Evolutionary conservation across 2,888 invertebrate species (phyloP).

Genomic region (Biston stratarius): DNA sequence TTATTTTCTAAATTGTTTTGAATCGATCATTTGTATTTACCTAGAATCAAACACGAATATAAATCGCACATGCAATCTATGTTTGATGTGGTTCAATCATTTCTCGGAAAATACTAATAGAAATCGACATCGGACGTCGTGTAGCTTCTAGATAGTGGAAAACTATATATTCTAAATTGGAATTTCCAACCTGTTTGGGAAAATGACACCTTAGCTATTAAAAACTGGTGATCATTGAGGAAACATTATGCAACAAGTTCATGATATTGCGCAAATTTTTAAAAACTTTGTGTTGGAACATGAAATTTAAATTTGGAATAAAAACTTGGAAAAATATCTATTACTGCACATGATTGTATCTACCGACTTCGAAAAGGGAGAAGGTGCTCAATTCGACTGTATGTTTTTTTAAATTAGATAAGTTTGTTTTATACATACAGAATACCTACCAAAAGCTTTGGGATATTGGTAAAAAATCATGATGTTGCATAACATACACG

Average conservation of each 20-base stretch:
- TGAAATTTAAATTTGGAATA: background rate
- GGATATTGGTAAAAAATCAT: no score
- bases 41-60: constrained; percentile 16
- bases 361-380: no score
- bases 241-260: constrained; percentile 27
- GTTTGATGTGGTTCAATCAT: constrained; percentile 24
- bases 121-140: constrained; percentile 31
- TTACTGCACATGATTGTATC: background rate
- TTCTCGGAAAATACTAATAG: constrained; percentile 31
- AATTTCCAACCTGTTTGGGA: constrained; percentile 18
- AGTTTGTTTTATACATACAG: no score
- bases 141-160: constrained; percentile 30
- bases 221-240: constrained; percentile 28
- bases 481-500: no score
- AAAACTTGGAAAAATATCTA: background rate
- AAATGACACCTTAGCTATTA: constrained; percentile 33
- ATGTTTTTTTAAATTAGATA: background rate
- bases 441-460: no score
- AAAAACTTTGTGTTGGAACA: constrained; percentile 1
- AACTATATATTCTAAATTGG: constrained; percentile 18
- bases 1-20: constrained; percentile 26
- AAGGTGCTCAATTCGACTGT: no score
- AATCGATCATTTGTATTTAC: constrained; percentile 21
- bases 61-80: constrained; percentile 19
- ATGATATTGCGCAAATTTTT: no score